Percentiles rank a stretch among this genome's conserved stretches.
phyloP scores from a whole-genome alignment of 2,888 invertebrate genomes.

The Amphiduros pacificus region DNA sequence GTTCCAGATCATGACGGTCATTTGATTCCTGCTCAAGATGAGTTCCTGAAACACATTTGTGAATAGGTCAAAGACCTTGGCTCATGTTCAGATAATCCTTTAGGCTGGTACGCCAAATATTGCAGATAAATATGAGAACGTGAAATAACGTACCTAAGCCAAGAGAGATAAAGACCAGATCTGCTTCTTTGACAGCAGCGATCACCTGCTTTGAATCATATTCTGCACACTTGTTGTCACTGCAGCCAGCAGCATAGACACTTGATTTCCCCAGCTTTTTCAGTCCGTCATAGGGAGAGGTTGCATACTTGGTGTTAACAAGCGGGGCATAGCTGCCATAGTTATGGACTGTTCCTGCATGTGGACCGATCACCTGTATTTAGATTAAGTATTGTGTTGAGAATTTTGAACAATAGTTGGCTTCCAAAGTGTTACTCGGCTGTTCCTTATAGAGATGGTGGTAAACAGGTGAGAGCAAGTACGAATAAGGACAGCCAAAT shows the following conservation, averaged over 20 bases:
- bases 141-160: conserved; percentile 19
- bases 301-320: conserved; percentile 17
- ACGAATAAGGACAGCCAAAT: too few relatives aligned
- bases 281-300: conserved; percentile 27
- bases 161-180: conserved; percentile 26
- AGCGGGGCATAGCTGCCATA: conserved; percentile 33
- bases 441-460: too few relatives aligned
- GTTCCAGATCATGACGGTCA: conserved; percentile 40
- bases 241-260: conserved; percentile 22
- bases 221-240: conserved; percentile 13
- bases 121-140: background rate
- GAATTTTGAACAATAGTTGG: too few relatives aligned
- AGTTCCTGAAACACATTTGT: background rate
- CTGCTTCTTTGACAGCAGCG: conserved; percentile 10
- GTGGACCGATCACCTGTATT: too few relatives aligned
- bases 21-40: conserved; percentile 32
- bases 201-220: conserved; percentile 1
- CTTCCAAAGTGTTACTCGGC: too few relatives aligned
- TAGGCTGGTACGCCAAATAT: too few relatives aligned
- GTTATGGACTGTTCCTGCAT: conserved; percentile 21
- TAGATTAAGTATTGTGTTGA: too few relatives aligned
- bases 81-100: too few relatives aligned
- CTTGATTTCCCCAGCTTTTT: conserved; percentile 12
- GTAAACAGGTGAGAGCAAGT: too few relatives aligned
- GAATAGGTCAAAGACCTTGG: too few relatives aligned